These are phyloP conservation scores for Chaenodraco wilsoni DNA, from an alignment of 2,797 vertebrate species.

Conservation along the genomic window DNA sequence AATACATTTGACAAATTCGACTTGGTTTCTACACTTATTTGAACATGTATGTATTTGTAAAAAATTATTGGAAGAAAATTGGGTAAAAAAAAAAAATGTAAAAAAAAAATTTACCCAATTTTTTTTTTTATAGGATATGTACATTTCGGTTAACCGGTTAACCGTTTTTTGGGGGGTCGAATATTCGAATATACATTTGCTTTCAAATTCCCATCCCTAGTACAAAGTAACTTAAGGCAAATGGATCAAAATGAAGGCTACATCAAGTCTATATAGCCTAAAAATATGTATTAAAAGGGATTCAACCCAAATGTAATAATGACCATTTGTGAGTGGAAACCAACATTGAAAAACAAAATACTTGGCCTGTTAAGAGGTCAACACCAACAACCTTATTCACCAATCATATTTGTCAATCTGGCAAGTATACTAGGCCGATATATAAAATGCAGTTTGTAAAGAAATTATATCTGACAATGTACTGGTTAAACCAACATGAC, in stretches of 20 bases:
- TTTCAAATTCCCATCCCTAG: too few species aligned
- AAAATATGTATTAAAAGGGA: too few species aligned
- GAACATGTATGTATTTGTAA: too few species aligned
- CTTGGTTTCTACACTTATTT: too few species aligned
- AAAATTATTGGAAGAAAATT: too few species aligned
- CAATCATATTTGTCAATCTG: neutral
- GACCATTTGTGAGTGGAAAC: neutral
- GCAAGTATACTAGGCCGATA: neutral
- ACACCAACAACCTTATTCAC: neutral
- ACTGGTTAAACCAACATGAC: neutral
- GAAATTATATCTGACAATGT: neutral
- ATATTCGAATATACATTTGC: too few species aligned
- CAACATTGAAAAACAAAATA: neutral
- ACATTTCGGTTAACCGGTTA: too few species aligned
- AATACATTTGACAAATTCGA: too few species aligned
- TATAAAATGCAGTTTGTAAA: neutral
- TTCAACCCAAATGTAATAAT: neutral
- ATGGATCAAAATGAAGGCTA: neutral
- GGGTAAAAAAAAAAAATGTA: too few species aligned
- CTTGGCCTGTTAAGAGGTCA: neutral
- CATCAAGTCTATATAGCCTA: neutral
- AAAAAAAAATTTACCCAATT: too few species aligned
- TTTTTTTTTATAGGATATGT: too few species aligned
- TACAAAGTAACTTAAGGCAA: neutral
- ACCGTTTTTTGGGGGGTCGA: too few species aligned